phyloP scores from a whole-genome alignment of 2,797 vertebrate species.

The Sciurus carolinensis region DNA sequence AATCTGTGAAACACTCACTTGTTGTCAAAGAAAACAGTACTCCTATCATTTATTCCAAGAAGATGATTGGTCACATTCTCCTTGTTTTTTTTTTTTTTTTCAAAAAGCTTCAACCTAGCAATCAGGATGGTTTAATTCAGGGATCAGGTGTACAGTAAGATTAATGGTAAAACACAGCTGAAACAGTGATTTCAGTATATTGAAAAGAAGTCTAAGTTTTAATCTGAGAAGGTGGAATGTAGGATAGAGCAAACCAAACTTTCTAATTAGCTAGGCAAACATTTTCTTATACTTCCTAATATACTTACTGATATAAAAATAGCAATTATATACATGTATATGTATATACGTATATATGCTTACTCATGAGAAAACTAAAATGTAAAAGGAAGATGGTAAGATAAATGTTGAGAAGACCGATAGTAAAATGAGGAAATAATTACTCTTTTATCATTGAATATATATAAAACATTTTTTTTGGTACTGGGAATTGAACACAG shows the following conservation, averaged over 20 bases:
- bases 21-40: not conserved
- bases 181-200: not conserved
- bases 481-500: too few species aligned
- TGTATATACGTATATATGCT: not conserved
- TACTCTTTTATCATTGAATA: conserved; percentile 46
- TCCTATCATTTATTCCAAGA: conserved; percentile 17
- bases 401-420: not conserved
- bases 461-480: not conserved
- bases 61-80: not conserved
- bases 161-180: not conserved
- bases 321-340: not conserved
- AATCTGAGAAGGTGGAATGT: not conserved
- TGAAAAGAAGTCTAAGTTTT: not conserved
- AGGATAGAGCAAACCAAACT: not conserved
- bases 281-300: not conserved
- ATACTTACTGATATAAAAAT: not conserved
- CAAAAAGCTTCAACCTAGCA: not conserved
- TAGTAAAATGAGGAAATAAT: conserved; percentile 67
- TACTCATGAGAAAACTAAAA: conserved; percentile 10
- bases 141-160: not conserved
- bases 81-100: not conserved
- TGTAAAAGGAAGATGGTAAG: not conserved
- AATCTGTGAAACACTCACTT: not conserved
- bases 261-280: not conserved
- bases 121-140: conserved; percentile 29